phyloP scores from a whole-genome alignment of 2,888 invertebrate genomes.

The Eristalinus sepulchralis region DNA sequence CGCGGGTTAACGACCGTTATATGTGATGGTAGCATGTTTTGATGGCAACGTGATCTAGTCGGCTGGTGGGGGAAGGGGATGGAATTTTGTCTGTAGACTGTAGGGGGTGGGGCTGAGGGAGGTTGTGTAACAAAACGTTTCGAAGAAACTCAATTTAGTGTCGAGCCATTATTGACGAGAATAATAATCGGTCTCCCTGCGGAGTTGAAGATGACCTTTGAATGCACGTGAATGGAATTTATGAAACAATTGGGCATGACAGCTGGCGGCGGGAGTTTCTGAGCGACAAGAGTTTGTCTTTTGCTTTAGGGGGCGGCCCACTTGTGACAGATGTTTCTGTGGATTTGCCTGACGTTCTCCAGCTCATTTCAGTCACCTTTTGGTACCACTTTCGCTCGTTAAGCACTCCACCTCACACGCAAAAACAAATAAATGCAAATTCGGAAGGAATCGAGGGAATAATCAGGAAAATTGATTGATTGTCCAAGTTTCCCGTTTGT shows the following conservation, averaged over 20 bases:
- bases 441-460: not conserved
- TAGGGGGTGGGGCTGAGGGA: not conserved
- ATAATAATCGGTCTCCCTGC: not conserved
- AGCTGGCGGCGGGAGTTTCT: not conserved
- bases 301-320: too few species aligned
- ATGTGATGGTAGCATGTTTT: slow-evolving; percentile 42
- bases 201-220: not conserved
- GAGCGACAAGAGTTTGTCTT: not conserved
- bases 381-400: too few species aligned
- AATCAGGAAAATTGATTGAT: not conserved
- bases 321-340: too few species aligned
- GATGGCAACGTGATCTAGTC: slow-evolving; percentile 44
- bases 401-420: too few species aligned
- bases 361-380: too few species aligned
- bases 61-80: not conserved
- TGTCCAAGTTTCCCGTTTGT: not conserved
- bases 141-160: not conserved
- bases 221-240: not conserved
- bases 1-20: slow-evolving; percentile 41
- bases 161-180: not conserved
- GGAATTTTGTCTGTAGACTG: not conserved
- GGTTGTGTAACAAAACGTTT: not conserved
- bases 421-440: not conserved
- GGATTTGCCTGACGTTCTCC: too few species aligned
- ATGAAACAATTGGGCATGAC: not conserved